These are phyloP conservation scores for Phoeniculus purpureus DNA, from an alignment of 2,797 vertebrate genomes.

Conservation along the genomic window DNA sequence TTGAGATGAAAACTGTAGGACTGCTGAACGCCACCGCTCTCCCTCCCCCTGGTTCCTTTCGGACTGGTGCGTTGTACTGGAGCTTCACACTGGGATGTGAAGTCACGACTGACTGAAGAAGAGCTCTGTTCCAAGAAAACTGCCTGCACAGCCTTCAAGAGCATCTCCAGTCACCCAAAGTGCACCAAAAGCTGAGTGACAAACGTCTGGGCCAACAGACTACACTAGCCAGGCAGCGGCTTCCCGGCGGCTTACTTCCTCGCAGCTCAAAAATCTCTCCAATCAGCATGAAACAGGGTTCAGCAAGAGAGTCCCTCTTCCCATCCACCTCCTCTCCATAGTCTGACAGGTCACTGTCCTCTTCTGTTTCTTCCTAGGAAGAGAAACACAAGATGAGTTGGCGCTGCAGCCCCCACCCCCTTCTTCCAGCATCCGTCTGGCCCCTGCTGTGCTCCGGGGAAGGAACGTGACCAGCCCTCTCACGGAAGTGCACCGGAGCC, in stretches of 20 bases:
- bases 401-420: not conserved
- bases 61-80: not conserved
- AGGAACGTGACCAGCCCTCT: not conserved
- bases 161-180: not conserved
- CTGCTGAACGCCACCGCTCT: not conserved
- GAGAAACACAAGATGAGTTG: not conserved
- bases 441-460: not conserved
- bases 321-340: constrained; percentile 91
- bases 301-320: constrained; percentile 91
- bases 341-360: constrained; percentile 95
- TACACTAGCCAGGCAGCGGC: not conserved
- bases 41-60: not conserved
- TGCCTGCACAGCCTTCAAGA: not conserved
- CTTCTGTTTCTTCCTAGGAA: constrained; percentile 90
- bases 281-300: constrained; percentile 98
- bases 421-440: not conserved
- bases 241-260: constrained; percentile 87
- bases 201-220: not conserved
- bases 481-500: not conserved
- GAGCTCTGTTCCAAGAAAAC: not conserved
- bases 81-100: not conserved
- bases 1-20: not conserved
- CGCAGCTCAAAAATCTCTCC: constrained; percentile 98
- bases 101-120: not conserved
- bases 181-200: not conserved